Conservation (phyloP, 2,113 vertebrate genomes). For the Neofelis nebulosa region DNA sequence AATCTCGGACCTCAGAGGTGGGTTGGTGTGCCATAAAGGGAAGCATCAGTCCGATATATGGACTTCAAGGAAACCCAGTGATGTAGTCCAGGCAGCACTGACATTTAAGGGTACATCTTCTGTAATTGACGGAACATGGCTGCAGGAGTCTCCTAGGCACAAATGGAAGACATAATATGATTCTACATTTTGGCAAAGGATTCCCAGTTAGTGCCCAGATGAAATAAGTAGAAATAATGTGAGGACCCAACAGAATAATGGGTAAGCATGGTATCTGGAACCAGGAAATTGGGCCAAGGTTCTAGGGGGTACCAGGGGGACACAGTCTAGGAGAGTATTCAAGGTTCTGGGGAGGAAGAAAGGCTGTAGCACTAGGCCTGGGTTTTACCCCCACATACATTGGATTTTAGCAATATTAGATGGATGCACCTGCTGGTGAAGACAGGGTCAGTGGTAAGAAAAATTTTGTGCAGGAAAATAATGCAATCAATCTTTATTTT, state of each 20-base stretch:
- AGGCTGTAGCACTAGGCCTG: background rate
- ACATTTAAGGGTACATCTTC: background rate
- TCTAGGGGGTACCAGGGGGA: background rate
- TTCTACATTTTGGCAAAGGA: background rate
- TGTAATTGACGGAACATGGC: background rate
- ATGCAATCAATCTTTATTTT: background rate
- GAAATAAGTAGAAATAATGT: background rate
- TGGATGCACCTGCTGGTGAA: background rate
- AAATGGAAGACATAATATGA: rapidly evolving
- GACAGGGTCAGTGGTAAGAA: background rate
- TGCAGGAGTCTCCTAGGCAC: background rate
- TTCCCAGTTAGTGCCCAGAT: background rate
- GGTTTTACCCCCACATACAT: background rate
- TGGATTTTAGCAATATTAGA: background rate
- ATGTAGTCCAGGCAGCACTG: background rate
- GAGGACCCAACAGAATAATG: background rate
- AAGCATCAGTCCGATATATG: background rate
- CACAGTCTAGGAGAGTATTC: background rate
- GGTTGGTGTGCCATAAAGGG: background rate
- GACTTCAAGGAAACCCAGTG: background rate
- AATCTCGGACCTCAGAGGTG: background rate
- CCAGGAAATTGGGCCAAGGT: background rate
- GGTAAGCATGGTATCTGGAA: background rate
- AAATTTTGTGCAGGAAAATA: background rate
- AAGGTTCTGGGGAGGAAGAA: background rate